A percentile compares a stretch with the other conserved stretches of the same genome.
phyloP scores from a whole-genome alignment of 2,797 vertebrate genomes.

The Mormyrus proboscirostris region DNA sequence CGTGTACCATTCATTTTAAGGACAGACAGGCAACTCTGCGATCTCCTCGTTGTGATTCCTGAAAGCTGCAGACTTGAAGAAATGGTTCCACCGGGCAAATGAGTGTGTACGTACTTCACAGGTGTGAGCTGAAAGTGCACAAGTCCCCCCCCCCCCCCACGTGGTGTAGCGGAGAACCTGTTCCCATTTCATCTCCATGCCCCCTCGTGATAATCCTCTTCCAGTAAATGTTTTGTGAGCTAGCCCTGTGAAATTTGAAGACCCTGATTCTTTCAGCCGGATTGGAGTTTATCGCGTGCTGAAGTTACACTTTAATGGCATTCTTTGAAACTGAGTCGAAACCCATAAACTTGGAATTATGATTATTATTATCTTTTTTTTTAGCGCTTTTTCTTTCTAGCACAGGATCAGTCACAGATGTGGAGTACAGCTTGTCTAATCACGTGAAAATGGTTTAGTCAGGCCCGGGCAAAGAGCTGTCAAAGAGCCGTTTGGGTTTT shows the following conservation, averaged over 20 bases:
- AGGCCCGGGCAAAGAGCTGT: background rate
- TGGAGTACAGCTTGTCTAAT: constrained; percentile 27
- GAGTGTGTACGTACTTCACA: background rate
- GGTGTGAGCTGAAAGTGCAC: background rate
- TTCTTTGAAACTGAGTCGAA: constrained; percentile 35
- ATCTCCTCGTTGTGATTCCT: background rate
- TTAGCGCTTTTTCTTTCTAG: constrained; percentile 18
- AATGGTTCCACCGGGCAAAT: background rate
- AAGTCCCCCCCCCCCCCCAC: background rate
- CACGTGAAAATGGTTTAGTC: constrained; percentile 25
- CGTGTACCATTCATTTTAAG: background rate
- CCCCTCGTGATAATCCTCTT: background rate
- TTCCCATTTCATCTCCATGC: background rate
- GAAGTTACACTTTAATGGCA: constrained; percentile 28
- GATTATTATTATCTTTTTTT: constrained; percentile 4
- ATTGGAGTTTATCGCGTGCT: constrained; percentile 42
- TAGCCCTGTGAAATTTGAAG: background rate
- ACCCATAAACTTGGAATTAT: constrained; percentile 28
- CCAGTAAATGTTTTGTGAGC: constrained; percentile 4
- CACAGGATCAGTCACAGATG: constrained; percentile 33
- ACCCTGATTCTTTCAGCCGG: background rate
- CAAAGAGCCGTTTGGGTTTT: background rate
- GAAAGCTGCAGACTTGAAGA: background rate
- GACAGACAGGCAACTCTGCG: background rate
- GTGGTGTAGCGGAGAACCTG: background rate